Evolutionary conservation across 2,113 vertebrate species (phyloP).

Genomic region (Dinomys branickii): DNA sequence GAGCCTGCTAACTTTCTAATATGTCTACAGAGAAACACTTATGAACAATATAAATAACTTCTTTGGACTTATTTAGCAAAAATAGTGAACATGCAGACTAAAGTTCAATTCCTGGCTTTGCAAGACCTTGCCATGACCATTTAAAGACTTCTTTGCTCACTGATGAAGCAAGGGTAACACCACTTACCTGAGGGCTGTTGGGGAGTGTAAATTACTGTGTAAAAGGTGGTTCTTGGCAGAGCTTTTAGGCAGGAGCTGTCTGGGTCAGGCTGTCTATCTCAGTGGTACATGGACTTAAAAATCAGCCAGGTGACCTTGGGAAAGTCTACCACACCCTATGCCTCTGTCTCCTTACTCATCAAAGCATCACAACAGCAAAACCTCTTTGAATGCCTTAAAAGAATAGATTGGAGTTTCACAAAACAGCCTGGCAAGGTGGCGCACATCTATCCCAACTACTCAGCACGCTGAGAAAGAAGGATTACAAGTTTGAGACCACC

Average conservation of each 20-base stretch:
- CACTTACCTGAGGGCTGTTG: neutral
- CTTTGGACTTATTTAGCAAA: neutral
- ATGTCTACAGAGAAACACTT: slow-evolving; percentile 30
- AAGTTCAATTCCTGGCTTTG: neutral
- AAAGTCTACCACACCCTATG: neutral
- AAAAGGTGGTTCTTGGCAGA: neutral
- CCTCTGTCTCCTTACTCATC: neutral
- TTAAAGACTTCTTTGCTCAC: neutral
- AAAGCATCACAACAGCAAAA: neutral
- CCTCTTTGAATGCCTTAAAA: neutral
- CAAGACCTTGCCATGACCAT: neutral
- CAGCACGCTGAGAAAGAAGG: neutral
- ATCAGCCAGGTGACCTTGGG: neutral
- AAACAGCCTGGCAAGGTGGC: neutral
- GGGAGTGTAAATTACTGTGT: neutral
- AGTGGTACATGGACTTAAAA: neutral
- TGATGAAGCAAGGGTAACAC: neutral
- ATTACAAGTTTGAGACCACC: neutral
- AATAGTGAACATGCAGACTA: neutral
- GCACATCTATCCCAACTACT: neutral
- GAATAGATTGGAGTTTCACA: neutral
- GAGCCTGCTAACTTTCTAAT: neutral
- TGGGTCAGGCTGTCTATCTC: neutral
- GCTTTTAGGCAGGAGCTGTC: neutral
- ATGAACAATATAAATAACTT: slow-evolving; percentile 9